Evolutionary conservation across 2,888 invertebrate genomes (phyloP).

Genomic region (Masnerella sp.): DNA sequence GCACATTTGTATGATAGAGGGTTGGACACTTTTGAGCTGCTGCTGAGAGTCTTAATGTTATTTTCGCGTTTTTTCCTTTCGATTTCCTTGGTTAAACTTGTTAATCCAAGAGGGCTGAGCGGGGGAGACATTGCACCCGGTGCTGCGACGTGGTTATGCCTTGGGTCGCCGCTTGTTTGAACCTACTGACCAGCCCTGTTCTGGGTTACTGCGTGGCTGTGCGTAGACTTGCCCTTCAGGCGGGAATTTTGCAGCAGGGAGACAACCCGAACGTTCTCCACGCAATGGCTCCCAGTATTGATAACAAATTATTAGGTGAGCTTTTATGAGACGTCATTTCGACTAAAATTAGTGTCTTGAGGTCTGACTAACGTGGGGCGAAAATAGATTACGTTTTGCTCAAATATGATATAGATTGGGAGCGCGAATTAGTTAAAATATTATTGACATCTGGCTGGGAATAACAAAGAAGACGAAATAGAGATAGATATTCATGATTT

Average conservation of each 20-base stretch:
- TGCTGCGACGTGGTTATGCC: slow-evolving; percentile 72
- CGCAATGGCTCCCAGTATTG: slow-evolving; percentile 81
- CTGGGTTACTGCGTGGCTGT: slow-evolving; percentile 72
- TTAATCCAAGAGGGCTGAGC: too few species aligned
- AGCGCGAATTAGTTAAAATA: too few species aligned
- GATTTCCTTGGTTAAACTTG: neutral
- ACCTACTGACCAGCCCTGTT: slow-evolving; percentile 71
- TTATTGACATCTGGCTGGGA: too few species aligned
- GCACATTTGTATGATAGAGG: slow-evolving; percentile 43
- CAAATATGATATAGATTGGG: too few species aligned
- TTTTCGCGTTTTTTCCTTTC: neutral
- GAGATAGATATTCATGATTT: too few species aligned
- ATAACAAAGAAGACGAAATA: too few species aligned
- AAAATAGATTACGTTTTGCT: too few species aligned
- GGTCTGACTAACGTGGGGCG: too few species aligned
- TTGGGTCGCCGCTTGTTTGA: slow-evolving; percentile 73
- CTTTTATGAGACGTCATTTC: too few species aligned
- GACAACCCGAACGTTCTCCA: slow-evolving; percentile 74
- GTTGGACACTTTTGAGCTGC: slow-evolving; percentile 35
- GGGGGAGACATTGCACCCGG: neutral
- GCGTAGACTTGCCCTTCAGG: slow-evolving; percentile 70
- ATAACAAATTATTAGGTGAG: slow-evolving; percentile 79
- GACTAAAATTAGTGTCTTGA: too few species aligned
- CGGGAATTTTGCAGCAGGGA: slow-evolving; percentile 67
- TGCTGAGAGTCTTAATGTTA: slow-evolving; percentile 27